phyloP scores from a whole-genome alignment of 1,140 invertebrate genomes.

The Diorhabda carinulata region DNA sequence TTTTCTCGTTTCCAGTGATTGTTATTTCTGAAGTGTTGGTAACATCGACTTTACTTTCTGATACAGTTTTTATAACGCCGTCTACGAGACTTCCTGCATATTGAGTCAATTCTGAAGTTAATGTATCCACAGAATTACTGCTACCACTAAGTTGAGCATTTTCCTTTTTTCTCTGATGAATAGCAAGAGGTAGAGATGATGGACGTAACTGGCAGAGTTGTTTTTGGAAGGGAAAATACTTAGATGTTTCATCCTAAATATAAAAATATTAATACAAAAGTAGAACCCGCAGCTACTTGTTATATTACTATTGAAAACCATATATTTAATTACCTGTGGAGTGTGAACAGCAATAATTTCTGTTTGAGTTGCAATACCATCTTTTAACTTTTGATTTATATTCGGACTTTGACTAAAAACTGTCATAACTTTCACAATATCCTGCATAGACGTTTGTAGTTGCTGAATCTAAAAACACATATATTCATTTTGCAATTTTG shows the following conservation, averaged over 20 bases:
- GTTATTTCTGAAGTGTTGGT: slow-evolving; percentile 31
- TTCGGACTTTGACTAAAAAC: slow-evolving; percentile 52
- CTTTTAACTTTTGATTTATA: slow-evolving; percentile 46
- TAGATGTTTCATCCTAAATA: slow-evolving; percentile 41
- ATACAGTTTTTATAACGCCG: slow-evolving; percentile 45
- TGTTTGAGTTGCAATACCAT: slow-evolving; percentile 67
- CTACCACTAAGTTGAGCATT: slow-evolving; percentile 20
- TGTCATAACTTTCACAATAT: slow-evolving; percentile 66
- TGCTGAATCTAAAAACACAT: slow-evolving; percentile 60
- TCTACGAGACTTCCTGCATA: slow-evolving; percentile 45
- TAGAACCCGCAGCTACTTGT: too few relatives aligned
- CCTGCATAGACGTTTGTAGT: slow-evolving; percentile 70
- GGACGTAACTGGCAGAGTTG: slow-evolving; percentile 42
- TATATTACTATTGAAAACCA: too few relatives aligned
- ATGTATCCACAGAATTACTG: slow-evolving; percentile 13
- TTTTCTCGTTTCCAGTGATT: slow-evolving; percentile 29
- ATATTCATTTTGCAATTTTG: too few relatives aligned
- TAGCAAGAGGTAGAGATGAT: slow-evolving; percentile 45
- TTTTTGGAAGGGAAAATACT: slow-evolving; percentile 47
- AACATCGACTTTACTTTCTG: slow-evolving; percentile 37
- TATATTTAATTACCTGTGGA: slow-evolving; percentile 53
- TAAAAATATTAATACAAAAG: neutral
- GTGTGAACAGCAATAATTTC: slow-evolving; percentile 73
- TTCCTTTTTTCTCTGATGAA: slow-evolving; percentile 39
- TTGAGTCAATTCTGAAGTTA: slow-evolving; percentile 39